phyloP scores from a whole-genome alignment of 2,797 vertebrate species.

The Xyrichtys novacula region DNA sequence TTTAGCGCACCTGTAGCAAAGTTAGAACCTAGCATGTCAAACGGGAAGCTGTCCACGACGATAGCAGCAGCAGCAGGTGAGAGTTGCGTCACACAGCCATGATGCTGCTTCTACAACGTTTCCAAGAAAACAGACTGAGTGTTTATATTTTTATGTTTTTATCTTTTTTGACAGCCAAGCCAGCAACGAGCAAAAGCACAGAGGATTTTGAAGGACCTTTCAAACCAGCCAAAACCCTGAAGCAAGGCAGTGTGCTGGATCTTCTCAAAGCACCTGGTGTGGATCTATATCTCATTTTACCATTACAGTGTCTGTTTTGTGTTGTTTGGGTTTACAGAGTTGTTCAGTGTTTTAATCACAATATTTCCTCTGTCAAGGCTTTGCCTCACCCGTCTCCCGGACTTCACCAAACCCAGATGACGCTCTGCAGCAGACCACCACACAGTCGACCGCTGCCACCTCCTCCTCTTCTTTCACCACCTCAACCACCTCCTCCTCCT shows the following conservation, averaged over 20 bases:
- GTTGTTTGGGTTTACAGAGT: not conserved
- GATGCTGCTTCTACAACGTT: not conserved
- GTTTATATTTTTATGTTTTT: constrained; percentile 10
- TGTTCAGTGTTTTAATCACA: constrained; percentile 9
- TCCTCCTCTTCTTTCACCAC: constrained; percentile 21
- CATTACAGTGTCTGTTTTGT: not conserved
- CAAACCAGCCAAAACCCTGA: constrained; percentile 91
- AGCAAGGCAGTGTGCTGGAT: constrained; percentile 96
- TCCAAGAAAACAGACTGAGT: not conserved
- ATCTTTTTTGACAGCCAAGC: constrained; percentile 66
- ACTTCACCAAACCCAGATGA: constrained; percentile 54
- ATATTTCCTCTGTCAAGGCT: constrained; percentile 62
- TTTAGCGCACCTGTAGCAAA: constrained; percentile 96
- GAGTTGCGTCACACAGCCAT: not conserved
- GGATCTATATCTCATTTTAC: constrained; percentile 33
- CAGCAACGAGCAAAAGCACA: constrained; percentile 80
- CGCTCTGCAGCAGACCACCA: constrained; percentile 50
- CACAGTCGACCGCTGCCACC: constrained; percentile 45
- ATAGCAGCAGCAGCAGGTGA: constrained; percentile 80
- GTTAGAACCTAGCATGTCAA: constrained; percentile 83
- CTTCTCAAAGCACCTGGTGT: constrained; percentile 93
- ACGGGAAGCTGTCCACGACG: constrained; percentile 79
- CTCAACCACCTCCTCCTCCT: constrained; percentile 63
- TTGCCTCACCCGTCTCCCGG: constrained; percentile 69
- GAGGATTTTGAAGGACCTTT: constrained; percentile 88